These are phyloP conservation scores for Uropsilus gracilis DNA, from an alignment of 2,113 vertebrate genomes.

Conservation along the genomic window DNA sequence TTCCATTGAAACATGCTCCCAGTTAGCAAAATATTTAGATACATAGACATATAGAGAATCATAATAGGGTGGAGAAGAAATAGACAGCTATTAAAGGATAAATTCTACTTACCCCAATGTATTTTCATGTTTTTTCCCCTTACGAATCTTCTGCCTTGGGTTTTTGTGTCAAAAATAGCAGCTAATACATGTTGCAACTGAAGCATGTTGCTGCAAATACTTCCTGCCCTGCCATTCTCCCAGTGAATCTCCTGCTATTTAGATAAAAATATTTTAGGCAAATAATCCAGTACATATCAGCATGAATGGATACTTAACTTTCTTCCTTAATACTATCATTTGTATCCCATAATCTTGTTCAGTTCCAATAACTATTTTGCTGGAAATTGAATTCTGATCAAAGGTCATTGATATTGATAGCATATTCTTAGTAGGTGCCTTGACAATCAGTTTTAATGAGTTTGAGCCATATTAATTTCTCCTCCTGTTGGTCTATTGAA, in stretches of 20 bases:
- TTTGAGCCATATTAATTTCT: constrained; percentile 48
- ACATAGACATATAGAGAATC: constrained; percentile 49
- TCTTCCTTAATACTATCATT: constrained; percentile 30
- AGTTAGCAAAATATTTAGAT: constrained; percentile 73
- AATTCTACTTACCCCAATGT: constrained; percentile 65
- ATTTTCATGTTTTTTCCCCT: constrained; percentile 58
- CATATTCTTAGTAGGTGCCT: constrained; percentile 70
- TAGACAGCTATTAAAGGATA: constrained; percentile 67
- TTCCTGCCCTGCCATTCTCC: background rate
- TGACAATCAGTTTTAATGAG: constrained; percentile 71
- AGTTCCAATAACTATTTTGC: background rate
- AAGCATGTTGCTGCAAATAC: background rate
- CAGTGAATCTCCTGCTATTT: constrained; percentile 10
- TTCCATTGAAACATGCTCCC: constrained; percentile 62
- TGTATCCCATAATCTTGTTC: constrained; percentile 9
- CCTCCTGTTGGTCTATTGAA: background rate
- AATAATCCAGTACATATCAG: constrained; percentile 9
- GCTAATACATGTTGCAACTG: background rate
- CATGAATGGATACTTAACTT: constrained; percentile 34
- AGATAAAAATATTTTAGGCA: constrained; percentile 63
- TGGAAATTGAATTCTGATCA: constrained; percentile 70
- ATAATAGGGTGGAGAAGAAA: constrained; percentile 57
- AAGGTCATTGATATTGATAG: constrained; percentile 70
- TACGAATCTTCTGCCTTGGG: constrained; percentile 2
- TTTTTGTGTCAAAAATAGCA: background rate